Conservation (phyloP, 1,140 invertebrate species). For the Drosophila ambigua region DNA sequence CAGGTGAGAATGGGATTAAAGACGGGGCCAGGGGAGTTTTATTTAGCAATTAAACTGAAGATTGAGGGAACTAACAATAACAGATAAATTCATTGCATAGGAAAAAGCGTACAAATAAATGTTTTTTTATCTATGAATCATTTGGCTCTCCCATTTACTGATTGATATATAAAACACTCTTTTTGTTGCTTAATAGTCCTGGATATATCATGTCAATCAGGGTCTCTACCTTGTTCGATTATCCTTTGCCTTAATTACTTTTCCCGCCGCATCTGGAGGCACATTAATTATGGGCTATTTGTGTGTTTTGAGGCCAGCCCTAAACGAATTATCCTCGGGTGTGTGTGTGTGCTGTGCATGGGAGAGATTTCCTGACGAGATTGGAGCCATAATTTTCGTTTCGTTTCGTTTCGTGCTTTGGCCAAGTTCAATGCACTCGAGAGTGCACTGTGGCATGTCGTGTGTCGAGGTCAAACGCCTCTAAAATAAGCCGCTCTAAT, state of each 20-base stretch:
- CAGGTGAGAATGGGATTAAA: slow-evolving; percentile 85
- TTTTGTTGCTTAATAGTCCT: too few species aligned
- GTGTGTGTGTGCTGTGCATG: slow-evolving; percentile 3
- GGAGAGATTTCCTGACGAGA: slow-evolving; percentile 59
- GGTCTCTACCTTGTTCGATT: slow-evolving; percentile 11
- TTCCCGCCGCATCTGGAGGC: slow-evolving; percentile 8
- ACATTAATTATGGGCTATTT: slow-evolving; percentile 52
- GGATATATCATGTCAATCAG: background rate
- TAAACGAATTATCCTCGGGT: slow-evolving; percentile 55
- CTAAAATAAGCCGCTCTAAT: slow-evolving; percentile 27
- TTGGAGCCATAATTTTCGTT: slow-evolving; percentile 41
- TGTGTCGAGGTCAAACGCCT: slow-evolving; percentile 42
- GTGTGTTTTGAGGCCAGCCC: slow-evolving; percentile 55
- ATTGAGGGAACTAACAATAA: too few species aligned
- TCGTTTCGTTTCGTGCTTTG: slow-evolving; percentile 16
- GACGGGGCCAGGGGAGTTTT: too few species aligned
- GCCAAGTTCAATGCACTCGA: slow-evolving; percentile 69
- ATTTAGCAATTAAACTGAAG: too few species aligned
- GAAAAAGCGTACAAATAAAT: too few species aligned
- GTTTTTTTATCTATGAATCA: too few species aligned
- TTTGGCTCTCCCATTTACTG: too few species aligned
- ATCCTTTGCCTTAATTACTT: slow-evolving; percentile 37
- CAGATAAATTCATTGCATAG: too few species aligned
- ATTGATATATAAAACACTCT: too few species aligned
- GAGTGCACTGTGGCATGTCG: slow-evolving; percentile 38